phyloP scores from a whole-genome alignment of 23 tunicate species.

The Trididemnum nubilum region DNA sequence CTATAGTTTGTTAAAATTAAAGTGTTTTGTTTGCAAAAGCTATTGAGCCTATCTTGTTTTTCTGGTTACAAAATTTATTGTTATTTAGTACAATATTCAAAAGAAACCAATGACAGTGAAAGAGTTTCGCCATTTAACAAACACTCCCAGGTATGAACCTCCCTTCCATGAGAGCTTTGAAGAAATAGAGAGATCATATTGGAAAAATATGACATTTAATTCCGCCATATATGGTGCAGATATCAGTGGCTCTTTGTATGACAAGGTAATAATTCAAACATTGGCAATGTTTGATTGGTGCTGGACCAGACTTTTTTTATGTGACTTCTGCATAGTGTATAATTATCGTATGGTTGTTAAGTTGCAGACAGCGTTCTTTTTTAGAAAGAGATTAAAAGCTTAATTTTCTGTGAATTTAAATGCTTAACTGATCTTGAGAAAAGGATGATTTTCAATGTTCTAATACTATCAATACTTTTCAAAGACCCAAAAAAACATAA shows the following conservation, averaged over 20 bases:
- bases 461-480: too few species aligned
- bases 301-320: neutral
- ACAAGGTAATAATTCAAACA: conserved; percentile 62
- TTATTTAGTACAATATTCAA: conserved; percentile 77
- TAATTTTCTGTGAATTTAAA: too few species aligned
- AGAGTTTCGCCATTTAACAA: conserved; percentile 73
- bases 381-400: too few species aligned
- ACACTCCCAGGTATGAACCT: conserved; percentile 54
- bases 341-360: too few species aligned
- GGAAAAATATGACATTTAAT: conserved; percentile 81
- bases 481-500: too few species aligned
- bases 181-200: conserved; percentile 78
- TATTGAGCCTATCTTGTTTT: too few species aligned
- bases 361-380: too few species aligned
- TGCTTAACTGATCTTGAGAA: too few species aligned
- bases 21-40: too few species aligned
- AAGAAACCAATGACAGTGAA: conserved; percentile 75
- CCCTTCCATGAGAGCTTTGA: conserved; percentile 88
- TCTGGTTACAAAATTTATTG: too few species aligned
- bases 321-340: neutral
- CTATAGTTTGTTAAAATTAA: too few species aligned
- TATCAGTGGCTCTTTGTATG: conserved; percentile 90
- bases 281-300: neutral
- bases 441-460: too few species aligned
- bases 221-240: conserved; percentile 97